These are phyloP conservation scores for Yponomeuta plumbellus DNA, from an alignment of 2,888 invertebrate genomes.

Conservation along the genomic window DNA sequence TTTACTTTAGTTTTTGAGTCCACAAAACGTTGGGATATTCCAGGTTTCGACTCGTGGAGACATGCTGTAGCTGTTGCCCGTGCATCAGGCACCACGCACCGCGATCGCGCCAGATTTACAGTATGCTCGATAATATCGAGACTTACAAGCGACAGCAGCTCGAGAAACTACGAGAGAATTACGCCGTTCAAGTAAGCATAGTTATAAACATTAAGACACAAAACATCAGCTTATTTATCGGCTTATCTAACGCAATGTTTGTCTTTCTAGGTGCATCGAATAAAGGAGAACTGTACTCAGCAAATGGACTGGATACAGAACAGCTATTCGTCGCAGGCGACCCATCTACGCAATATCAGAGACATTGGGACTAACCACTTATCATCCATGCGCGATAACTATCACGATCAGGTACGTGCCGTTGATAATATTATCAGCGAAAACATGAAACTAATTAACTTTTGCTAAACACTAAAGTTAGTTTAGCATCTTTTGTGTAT, in stretches of 20 bases:
- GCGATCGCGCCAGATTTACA: conserved; percentile 88
- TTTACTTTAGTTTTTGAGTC: conserved; percentile 12
- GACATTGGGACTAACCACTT: conserved; percentile 94
- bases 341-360: conserved; percentile 89
- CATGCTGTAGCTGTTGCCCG: conserved; percentile 87
- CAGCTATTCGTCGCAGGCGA: conserved; percentile 92
- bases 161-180: conserved; percentile 92
- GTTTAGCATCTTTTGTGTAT: neutral
- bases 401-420: conserved; percentile 90
- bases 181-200: conserved; percentile 85
- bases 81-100: conserved; percentile 83
- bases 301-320: conserved; percentile 96
- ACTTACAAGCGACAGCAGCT: conserved; percentile 92
- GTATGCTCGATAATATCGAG: conserved; percentile 93
- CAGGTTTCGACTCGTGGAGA: conserved; percentile 83
- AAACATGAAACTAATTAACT: conserved; percentile 10
- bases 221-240: neutral
- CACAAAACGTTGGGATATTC: conserved; percentile 33
- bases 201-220: neutral
- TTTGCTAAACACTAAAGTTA: neutral
- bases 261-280: conserved; percentile 83
- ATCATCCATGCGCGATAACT: conserved; percentile 91
- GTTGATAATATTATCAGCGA: conserved; percentile 17
- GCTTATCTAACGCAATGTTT: neutral
- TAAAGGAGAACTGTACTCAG: conserved; percentile 94